These are phyloP conservation scores for Embiotoca jacksoni DNA, from an alignment of 2,113 vertebrate species.

Conservation along the genomic window DNA sequence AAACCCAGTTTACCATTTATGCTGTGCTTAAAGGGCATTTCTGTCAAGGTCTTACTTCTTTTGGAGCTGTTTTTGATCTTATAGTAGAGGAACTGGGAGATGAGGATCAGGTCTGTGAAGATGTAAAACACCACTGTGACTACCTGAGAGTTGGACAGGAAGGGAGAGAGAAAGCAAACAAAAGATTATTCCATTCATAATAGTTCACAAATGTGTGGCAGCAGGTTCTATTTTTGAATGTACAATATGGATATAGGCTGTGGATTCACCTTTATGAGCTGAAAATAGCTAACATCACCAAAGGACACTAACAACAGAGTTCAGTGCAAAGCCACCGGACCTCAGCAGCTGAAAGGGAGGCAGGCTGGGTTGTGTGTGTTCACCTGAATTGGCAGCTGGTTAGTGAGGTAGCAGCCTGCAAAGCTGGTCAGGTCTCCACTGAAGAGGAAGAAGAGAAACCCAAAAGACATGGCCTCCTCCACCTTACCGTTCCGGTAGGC, in stretches of 20 bases:
- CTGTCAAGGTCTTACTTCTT: constrained; percentile 67
- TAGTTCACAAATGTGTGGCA: background rate
- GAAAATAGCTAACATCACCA: too few species aligned
- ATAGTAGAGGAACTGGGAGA: constrained; percentile 81
- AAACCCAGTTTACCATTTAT: too few species aligned
- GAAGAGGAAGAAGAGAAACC: constrained; percentile 82
- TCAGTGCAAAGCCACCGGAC: background rate
- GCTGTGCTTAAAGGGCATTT: too few species aligned
- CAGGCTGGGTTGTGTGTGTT: background rate
- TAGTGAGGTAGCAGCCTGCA: constrained; percentile 81
- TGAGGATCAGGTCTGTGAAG: constrained; percentile 76
- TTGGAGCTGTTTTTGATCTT: constrained; percentile 82
- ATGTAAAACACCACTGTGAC: constrained; percentile 80
- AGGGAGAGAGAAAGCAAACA: constrained; percentile 1
- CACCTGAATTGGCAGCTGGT: constrained; percentile 83
- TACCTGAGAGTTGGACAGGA: constrained; percentile 59
- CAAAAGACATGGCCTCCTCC: constrained; percentile 79
- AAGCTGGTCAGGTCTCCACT: constrained; percentile 80
- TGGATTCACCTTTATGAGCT: background rate
- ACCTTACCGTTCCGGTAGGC: constrained; percentile 80
- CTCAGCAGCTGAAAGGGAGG: background rate
- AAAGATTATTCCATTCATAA: background rate
- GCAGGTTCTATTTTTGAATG: background rate
- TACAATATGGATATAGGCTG: background rate
- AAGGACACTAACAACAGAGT: background rate